These are phyloP conservation scores for Brevimyrus niger DNA, from an alignment of 2,113 vertebrate species.

Conservation along the genomic window DNA sequence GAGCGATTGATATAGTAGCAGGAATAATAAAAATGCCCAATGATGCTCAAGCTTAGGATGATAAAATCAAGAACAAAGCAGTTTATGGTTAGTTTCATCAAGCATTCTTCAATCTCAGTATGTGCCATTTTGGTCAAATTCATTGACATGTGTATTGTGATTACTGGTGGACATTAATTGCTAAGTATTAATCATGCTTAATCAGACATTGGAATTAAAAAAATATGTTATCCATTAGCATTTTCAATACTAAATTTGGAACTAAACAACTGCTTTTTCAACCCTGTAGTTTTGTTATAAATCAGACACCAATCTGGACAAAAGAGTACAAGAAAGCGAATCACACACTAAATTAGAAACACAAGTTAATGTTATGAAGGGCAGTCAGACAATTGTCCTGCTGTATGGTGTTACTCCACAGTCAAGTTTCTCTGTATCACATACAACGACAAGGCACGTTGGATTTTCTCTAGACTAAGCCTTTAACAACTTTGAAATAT, in stretches of 20 bases:
- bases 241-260: not conserved
- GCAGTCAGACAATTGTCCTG: not conserved
- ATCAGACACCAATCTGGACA: not conserved
- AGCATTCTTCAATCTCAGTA: not conserved
- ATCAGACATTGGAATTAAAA: not conserved
- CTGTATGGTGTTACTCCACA: not conserved
- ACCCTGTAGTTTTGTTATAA: not conserved
- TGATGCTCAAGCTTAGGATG: not conserved
- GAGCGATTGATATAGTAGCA: not conserved
- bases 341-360: not conserved
- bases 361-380: not conserved
- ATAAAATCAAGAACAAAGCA: not conserved
- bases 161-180: not conserved
- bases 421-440: not conserved
- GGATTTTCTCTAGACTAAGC: conserved; percentile 9
- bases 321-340: not conserved
- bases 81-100: not conserved
- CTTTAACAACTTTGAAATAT: conserved; percentile 22
- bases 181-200: not conserved
- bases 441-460: conserved; percentile 18
- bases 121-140: not conserved
- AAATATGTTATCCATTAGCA: not conserved
- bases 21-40: not conserved
- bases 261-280: not conserved
- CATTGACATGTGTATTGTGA: not conserved